phyloP scores from a whole-genome alignment of 2,888 invertebrate genomes.

The Itoplectis maculator region DNA sequence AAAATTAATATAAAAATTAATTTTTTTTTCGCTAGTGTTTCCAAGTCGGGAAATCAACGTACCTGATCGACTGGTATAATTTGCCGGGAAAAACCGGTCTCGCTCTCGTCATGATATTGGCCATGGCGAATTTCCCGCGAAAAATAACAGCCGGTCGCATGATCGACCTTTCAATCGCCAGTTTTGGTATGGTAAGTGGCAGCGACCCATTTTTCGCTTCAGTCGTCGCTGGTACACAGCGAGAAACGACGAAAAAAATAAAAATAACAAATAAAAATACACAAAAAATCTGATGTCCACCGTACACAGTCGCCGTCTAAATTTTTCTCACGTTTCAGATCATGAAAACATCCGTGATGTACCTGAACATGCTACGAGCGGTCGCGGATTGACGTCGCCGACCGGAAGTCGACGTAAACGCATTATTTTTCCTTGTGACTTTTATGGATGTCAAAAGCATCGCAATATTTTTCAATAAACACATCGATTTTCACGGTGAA shows the following conservation, averaged over 20 bases:
- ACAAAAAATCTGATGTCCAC: no score
- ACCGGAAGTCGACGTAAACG: no score
- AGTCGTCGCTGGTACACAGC: neutral
- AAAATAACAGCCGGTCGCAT: constrained; percentile 70
- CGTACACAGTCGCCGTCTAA: neutral
- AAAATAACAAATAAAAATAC: neutral
- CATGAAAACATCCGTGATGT: constrained; percentile 64
- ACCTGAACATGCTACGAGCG: constrained; percentile 65
- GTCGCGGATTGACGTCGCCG: neutral
- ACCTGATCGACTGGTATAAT: constrained; percentile 60
- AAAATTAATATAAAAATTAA: neutral
- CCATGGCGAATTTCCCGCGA: constrained; percentile 53
- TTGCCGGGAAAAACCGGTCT: constrained; percentile 60
- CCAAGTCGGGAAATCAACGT: constrained; percentile 60
- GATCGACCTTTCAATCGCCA: constrained; percentile 65
- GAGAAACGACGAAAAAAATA: no score
- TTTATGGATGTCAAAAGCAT: no score
- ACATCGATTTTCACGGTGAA: no score
- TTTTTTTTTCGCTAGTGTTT: constrained; percentile 51
- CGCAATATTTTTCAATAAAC: no score
- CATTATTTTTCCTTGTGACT: no score
- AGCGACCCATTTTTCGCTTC: neutral
- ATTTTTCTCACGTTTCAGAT: constrained; percentile 58
- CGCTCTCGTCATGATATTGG: constrained; percentile 64
- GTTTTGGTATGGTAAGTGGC: constrained; percentile 64